Evolutionary conservation across 2,888 invertebrate species (phyloP), one percentile per base, ranked within the genome.

Genomic region (Ganaspis brasiliensis): DNA sequence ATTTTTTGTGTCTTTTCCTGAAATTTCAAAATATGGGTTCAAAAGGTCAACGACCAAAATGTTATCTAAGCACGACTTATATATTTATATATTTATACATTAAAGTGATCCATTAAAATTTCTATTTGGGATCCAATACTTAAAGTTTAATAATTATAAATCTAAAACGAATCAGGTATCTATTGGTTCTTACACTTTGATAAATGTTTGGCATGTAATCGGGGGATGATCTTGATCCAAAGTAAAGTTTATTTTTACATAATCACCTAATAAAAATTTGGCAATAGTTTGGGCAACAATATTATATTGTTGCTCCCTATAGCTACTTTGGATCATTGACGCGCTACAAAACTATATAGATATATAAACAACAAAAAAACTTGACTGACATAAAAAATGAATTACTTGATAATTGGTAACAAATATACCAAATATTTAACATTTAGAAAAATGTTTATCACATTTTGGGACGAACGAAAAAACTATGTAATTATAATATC

Each of bases 111-210:
- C 67, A 45, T 9, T 67, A 24, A 67, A 67, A 21, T 24, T 24
- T 56, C 14, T 67, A 67, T 67, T 24, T 24, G 6, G 9, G 40
- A 67, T 45, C 24, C 10, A 26, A 14, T 24, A 24, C 67, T 40
- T 67, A 45, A 67, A 37, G 24, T 45, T 40, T 21, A 24, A 63
- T 63, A 21, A 40, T 40, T 56, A 52, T 56, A 12, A 40, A 3
- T 67, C 45, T 67, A 67, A 26, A 21, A 45, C 24, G 45, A 67
- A 67, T 67, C 40, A 67, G 67, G 67, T 67, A 67, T 45, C 67
- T 45, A 67, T 67, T 67, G 40, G 21, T 67, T 67, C 45, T 67
- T 45, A 67, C n/a, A 67, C 4, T 45, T 67, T 67, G n/a, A 21
- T 45, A 45, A 45, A 45, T 24, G 45, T 67, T 67, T 67, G 67